phyloP scores from a whole-genome alignment of 2,113 vertebrate species.

The Antechinus flavipes region DNA sequence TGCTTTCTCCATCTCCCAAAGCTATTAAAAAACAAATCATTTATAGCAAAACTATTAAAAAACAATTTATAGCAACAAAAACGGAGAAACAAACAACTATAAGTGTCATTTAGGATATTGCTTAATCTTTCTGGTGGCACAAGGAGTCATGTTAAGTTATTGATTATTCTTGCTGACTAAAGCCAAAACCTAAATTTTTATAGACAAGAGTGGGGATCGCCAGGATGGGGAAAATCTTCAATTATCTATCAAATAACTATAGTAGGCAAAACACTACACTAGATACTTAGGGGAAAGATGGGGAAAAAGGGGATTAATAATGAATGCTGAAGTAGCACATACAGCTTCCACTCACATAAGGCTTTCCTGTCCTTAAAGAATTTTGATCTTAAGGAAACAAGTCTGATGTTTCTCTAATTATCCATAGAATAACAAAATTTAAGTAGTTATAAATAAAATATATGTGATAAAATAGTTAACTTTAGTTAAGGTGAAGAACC shows the following conservation, averaged over 20 bases:
- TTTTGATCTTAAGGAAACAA: neutral
- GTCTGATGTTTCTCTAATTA: neutral
- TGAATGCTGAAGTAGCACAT: neutral
- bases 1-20: neutral
- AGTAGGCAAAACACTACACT: neutral
- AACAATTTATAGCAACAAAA: neutral
- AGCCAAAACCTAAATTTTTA: neutral
- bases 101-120: neutral
- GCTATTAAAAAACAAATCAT: neutral
- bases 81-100: neutral
- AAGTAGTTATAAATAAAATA: neutral
- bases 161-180: neutral
- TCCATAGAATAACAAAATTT: neutral
- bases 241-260: neutral
- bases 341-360: neutral
- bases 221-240: neutral
- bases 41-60: neutral
- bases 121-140: neutral
- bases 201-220: neutral
- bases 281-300: neutral
- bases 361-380: neutral
- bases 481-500: neutral
- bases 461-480: neutral
- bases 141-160: neutral
- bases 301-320: neutral